These are phyloP conservation scores for Coelopa pilipes DNA, from an alignment of 2,888 invertebrate genomes.

Conservation along the genomic window DNA sequence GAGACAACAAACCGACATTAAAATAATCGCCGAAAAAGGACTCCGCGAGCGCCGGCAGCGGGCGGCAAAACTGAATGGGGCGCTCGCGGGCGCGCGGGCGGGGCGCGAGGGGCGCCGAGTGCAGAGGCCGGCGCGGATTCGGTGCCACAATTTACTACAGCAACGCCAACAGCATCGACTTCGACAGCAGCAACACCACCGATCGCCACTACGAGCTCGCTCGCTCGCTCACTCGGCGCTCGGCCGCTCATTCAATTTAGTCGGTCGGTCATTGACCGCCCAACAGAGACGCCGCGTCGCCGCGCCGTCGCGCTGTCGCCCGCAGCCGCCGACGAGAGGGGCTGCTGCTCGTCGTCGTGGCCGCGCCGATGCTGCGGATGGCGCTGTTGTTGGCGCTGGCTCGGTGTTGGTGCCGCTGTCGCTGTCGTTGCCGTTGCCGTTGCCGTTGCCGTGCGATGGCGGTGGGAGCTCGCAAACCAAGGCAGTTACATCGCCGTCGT, in stretches of 20 bases:
- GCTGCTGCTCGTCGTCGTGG: background rate
- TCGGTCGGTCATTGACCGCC: conserved; percentile 64
- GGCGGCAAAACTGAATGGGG: background rate
- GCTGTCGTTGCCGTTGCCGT: conserved; percentile 11
- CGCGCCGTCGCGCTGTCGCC: conserved; percentile 37
- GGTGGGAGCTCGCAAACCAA: background rate
- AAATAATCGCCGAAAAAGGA: background rate
- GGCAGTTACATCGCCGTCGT: background rate
- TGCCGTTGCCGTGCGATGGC: background rate
- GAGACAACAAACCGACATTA: background rate
- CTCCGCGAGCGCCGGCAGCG: no score
- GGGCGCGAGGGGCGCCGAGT: background rate
- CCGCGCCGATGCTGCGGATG: background rate
- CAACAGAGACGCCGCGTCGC: conserved; percentile 59
- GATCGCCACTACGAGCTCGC: background rate
- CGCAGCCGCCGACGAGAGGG: background rate
- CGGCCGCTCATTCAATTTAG: conserved; percentile 45
- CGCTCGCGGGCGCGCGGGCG: background rate
- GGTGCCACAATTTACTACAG: conserved; percentile 7
- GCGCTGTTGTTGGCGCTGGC: conserved; percentile 2
- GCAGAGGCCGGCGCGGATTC: background rate
- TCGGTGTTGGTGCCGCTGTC: conserved; percentile 7
- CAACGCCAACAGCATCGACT: background rate
- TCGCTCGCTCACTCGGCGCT: background rate
- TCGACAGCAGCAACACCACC: background rate